These are phyloP conservation scores for Drosophila suzukii DNA, from an alignment of 1,140 invertebrate species.

Conservation along the genomic window DNA sequence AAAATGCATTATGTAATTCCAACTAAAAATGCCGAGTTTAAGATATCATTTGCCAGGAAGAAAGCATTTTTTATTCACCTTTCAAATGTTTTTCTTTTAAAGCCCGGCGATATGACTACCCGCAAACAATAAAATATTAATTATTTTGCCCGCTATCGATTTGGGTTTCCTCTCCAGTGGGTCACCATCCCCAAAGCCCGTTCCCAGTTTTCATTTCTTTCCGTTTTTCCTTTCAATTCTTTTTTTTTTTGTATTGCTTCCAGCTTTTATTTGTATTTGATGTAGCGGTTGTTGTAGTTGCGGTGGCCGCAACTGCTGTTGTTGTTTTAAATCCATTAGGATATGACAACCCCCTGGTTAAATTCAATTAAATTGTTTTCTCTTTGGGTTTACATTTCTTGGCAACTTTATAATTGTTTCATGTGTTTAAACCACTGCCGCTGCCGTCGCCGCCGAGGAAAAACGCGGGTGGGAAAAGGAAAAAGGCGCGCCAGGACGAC, in stretches of 20 bases:
- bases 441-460: conserved; percentile 6
- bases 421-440: conserved; percentile 77
- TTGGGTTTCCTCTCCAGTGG: conserved; percentile 28
- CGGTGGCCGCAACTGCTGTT: conserved; percentile 29
- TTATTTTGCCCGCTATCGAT: conserved; percentile 31
- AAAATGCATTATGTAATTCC: not conserved
- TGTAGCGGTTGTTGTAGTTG: conserved; percentile 48
- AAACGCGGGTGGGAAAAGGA: conserved; percentile 9
- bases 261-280: conserved; percentile 61
- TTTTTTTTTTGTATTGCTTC: not conserved
- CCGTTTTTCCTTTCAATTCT: not conserved
- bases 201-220: not conserved
- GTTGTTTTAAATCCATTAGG: conserved; percentile 82
- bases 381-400: conserved; percentile 81
- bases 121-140: conserved; percentile 36
- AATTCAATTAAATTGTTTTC: conserved; percentile 83
- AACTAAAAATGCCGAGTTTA: too few relatives aligned
- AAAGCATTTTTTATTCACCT: not conserved
- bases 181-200: conserved; percentile 23
- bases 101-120: not conserved
- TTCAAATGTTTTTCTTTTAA: not conserved
- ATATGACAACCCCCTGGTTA: conserved; percentile 82
- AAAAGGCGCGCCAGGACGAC: not conserved
- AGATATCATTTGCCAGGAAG: not conserved
- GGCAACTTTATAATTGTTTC: conserved; percentile 82